Base-by-base conservation (phyloP, 2,797 vertebrate genomes). In the Tragopan temminckii region DNA sequence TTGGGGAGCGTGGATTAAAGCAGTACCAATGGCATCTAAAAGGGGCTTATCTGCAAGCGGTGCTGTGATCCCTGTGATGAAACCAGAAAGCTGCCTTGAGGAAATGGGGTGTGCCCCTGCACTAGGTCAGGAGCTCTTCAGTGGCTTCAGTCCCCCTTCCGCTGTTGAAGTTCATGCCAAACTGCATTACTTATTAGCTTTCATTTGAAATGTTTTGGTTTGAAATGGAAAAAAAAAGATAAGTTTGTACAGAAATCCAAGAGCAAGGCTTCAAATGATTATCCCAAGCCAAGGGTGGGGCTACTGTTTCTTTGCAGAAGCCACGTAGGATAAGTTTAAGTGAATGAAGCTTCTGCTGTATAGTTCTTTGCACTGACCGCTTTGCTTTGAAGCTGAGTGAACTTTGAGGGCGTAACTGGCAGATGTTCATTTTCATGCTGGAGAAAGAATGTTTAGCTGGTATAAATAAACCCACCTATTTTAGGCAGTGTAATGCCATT, bases 401-500 rank as follows among this genome's bases (percentile, higher is more conserved):
- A 24, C 53, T 85, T 90, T 89, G 77, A 77, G 76, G 67, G 53
- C 0, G 0, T 61, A 93, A 67, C n/a, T 91, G 80, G 80, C 88
- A 95, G 63, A 80, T 86, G 77, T 62, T 84, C 9, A 19, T 84
- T 85, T 83, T 80, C 58, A 16, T 38, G 33, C 27, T 55, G 31
- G 80, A 78, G 50, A 84, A 83, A 82, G 69, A 85, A 42, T 57
- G 33, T 83, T 89, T 59, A 52, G 46, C 55, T 53, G 15, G 23
- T 85, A n/a, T 72, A 85, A 94, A 89, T 91, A 80, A 31, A 80
- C 71, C 87, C 55, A 69, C 48, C 64, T 89, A 52, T 90, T 91
- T 91, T 83, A 92, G 68, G 85, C 93, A 93, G 57, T 31, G 20
- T n/a, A 81, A 70, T 89, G 63, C 53, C 33, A n/a, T 72, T 88